Base-by-base conservation (phyloP, 2,888 invertebrate genomes). In the Spialia ferax region DNA sequence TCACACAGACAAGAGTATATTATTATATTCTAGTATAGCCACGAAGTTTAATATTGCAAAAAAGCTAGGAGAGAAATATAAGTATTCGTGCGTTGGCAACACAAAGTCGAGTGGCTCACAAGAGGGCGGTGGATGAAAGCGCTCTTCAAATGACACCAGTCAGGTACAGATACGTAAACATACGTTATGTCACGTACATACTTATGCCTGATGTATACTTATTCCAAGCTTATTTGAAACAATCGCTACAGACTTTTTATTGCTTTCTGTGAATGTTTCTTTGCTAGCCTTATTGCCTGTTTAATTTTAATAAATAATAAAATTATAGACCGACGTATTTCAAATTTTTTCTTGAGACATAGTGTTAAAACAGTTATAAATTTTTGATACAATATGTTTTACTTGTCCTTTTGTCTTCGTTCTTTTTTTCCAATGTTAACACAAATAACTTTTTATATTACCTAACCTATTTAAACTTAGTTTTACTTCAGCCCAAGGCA, bases 101-200 rank as follows among this genome's bases (percentile, higher is more conserved):
- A 56, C 45, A 63, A 63, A 63, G 63, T 56, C 56, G 45, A 63
- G 63, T 42, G 45, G 42, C 29, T 54, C 38, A 45, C 26, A 63
- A 54, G 63, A 42, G 45, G 54, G 63, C 18, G 20, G 26, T 22
- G 63, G 54, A 42, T 56, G 32, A 45, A 55, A 63, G 55, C 45
- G 29, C 63, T 63, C 45, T 45, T 45, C 55, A 45, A 45, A 45
- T 45, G 42, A 45, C 42, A 45, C 42, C 42, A 45, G 42, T 26
- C 42, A 63, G 20, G 45, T 52, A 56, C 42, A 35, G 63, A 75
- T 75, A 68, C 29, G 69, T 54, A 56, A 54, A 73, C 70, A 52
- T 52, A 52, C 62, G 62, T 52, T 15, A 35, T 32, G 23, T 52
- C 45, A 26, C 59, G 45, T 42, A 42, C 15, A 6, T 18, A 45